Percentiles rank a stretch among this genome's conserved stretches.
phyloP scores from a whole-genome alignment of 2,888 invertebrate genomes.

The Nemoura dubitans region DNA sequence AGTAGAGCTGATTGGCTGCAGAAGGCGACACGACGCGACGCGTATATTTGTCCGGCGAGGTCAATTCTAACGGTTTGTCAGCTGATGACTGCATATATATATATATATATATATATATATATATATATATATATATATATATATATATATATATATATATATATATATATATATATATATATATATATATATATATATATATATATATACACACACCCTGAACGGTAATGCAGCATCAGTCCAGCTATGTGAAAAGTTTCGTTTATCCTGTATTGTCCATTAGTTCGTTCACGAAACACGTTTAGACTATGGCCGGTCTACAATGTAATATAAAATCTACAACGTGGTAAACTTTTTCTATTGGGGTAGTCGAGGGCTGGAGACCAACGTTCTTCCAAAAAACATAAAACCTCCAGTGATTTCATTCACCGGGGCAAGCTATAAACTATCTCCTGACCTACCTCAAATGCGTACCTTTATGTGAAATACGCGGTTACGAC shows the following conservation, averaged over 20 bases:
- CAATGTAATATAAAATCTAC: not conserved
- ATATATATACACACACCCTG: too few species aligned
- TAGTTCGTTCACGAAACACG: not conserved
- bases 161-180: too few species aligned
- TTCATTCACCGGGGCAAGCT: not conserved
- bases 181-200: too few species aligned
- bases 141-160: too few species aligned
- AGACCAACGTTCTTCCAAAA: not conserved
- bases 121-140: too few species aligned
- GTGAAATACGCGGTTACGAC: constrained; percentile 4
- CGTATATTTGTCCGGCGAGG: not conserved
- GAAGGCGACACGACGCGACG: too few species aligned
- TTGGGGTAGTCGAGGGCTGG: not conserved
- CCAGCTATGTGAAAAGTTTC: too few species aligned
- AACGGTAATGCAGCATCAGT: too few species aligned
- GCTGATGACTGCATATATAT: not conserved
- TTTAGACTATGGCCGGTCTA: not conserved
- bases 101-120: too few species aligned
- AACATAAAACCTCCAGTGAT: not conserved
- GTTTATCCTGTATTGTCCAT: not conserved
- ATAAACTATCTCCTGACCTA: not conserved
- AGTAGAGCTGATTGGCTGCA: not conserved
- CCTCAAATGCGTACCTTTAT: constrained; percentile 12
- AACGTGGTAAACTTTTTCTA: not conserved
- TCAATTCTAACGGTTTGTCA: not conserved